phyloP scores from a whole-genome alignment of 2,888 invertebrate genomes.

The Folsomia manolachei region DNA sequence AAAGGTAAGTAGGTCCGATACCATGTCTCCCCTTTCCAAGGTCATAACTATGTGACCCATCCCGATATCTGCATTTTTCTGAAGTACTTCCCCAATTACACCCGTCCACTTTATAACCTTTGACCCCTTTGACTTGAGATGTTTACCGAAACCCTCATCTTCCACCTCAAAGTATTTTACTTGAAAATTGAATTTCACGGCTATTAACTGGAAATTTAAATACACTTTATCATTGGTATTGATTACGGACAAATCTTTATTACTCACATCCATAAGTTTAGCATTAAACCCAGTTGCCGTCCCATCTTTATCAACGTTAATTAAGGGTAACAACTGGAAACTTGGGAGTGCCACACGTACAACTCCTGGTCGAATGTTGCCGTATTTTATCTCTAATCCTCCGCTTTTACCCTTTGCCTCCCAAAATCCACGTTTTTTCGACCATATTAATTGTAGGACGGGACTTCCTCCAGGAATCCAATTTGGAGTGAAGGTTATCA shows the following conservation, averaged over 20 bases:
- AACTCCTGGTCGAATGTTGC: not conserved
- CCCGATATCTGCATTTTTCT: not conserved
- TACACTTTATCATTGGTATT: too few relatives aligned
- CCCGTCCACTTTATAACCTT: too few relatives aligned
- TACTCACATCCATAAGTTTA: too few relatives aligned
- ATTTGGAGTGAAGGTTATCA: conserved; percentile 10
- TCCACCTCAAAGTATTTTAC: not conserved
- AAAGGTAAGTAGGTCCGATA: too few relatives aligned
- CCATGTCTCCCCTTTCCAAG: too few relatives aligned
- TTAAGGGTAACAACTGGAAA: not conserved
- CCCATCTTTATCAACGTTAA: not conserved
- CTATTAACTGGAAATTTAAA: not conserved
- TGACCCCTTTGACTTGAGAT: too few relatives aligned
- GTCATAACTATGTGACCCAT: not conserved
- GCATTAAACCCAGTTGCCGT: conserved; percentile 1
- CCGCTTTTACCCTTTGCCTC: not conserved
- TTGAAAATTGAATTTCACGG: not conserved
- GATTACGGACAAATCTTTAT: too few relatives aligned
- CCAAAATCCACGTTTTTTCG: not conserved
- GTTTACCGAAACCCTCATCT: too few relatives aligned
- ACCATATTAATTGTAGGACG: not conserved
- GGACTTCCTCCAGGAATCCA: conserved; percentile 15
- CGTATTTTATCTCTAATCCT: not conserved
- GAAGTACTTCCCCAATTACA: not conserved
- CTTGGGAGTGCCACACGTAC: not conserved